Conservation (phyloP, 2,113 vertebrate genomes). For the Lophochroa leadbeateri region DNA sequence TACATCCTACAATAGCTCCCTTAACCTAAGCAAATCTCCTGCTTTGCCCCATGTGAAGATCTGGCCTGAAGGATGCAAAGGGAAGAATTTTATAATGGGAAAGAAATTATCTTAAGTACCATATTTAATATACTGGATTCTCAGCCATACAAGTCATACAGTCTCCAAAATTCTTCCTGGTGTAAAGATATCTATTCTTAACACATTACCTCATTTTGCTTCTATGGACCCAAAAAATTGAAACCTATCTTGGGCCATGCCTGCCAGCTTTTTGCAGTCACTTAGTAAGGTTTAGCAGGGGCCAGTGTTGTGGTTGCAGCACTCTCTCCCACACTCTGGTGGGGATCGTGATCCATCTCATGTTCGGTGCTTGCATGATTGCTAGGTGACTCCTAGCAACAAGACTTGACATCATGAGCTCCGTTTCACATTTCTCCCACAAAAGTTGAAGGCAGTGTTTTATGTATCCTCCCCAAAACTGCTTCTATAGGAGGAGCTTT, state of each 20-base stretch:
- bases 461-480: background rate
- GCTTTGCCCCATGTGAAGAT: background rate
- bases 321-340: background rate
- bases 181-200: background rate
- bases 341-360: background rate
- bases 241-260: fast-evolving
- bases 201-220: background rate
- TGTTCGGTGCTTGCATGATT: background rate
- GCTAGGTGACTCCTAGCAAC: conserved; percentile 6
- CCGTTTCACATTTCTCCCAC: background rate
- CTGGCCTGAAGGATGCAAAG: background rate
- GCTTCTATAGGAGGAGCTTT: background rate
- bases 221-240: background rate
- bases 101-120: background rate
- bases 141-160: background rate
- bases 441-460: background rate
- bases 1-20: background rate
- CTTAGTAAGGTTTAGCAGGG: background rate
- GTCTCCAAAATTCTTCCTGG: background rate
- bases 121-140: background rate
- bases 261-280: background rate
- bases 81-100: background rate
- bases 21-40: background rate
- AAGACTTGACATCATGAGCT: background rate
- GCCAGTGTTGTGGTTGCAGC: background rate